Evolutionary conservation across 2,797 vertebrate genomes (phyloP).

Genomic region (Gouania willdenowi): DNA sequence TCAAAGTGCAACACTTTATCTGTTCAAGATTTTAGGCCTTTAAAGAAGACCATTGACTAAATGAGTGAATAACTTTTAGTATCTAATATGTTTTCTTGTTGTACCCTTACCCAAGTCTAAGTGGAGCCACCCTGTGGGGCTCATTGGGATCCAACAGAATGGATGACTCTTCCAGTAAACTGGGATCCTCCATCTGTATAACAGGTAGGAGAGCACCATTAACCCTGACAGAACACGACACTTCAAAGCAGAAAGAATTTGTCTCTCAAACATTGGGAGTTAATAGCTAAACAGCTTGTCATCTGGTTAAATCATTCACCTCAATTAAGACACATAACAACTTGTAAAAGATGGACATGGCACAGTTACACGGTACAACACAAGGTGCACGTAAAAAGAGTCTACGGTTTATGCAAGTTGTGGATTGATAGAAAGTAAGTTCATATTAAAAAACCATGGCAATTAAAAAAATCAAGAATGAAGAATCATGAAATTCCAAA

Average conservation of each 20-base stretch:
- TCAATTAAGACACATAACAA: constrained; percentile 35
- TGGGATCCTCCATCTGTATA: constrained; percentile 96
- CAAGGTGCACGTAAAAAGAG: too few species aligned
- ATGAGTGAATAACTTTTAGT: not conserved
- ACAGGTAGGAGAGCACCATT: constrained; percentile 2
- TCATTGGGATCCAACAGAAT: constrained; percentile 88
- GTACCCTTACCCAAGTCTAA: constrained; percentile 93
- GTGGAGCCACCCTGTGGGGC: constrained; percentile 79
- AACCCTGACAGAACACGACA: too few species aligned
- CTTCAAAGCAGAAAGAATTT: too few species aligned
- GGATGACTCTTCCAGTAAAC: constrained; percentile 91
- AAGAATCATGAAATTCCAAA: too few species aligned
- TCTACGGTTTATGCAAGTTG: too few species aligned
- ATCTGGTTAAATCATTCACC: constrained; percentile 58
- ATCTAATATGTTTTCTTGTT: too few species aligned
- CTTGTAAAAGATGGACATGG: constrained; percentile 36
- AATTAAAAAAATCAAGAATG: too few species aligned
- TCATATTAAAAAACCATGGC: too few species aligned
- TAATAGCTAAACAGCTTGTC: constrained; percentile 30
- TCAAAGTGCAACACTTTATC: not conserved
- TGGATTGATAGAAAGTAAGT: too few species aligned
- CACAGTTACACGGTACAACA: constrained; percentile 3
- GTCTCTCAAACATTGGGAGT: constrained; percentile 7
- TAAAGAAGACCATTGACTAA: too few species aligned
- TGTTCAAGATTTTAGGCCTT: too few species aligned